Percentiles rank a stretch among this genome's conserved stretches.
Conservation (phyloP, 1,140 invertebrate genomes). For the Neodiprion fabricii region DNA sequence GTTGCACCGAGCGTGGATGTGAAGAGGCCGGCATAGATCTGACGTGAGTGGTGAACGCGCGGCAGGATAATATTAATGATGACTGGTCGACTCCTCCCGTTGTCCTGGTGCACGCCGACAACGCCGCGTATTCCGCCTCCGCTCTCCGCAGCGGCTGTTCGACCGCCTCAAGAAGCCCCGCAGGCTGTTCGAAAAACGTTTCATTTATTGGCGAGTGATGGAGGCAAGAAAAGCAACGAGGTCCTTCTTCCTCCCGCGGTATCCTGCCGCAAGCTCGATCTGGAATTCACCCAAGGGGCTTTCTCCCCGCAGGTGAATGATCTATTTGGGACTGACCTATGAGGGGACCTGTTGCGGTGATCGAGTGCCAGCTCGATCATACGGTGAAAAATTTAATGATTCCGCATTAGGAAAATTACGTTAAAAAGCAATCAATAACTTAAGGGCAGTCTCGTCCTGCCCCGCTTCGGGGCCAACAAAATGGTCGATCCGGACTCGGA, state of each 20-base stretch:
- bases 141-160: conserved; percentile 34
- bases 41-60: conserved; percentile 45
- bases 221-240: too few species aligned
- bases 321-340: too few species aligned
- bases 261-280: too few species aligned
- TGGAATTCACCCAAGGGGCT: too few species aligned
- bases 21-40: conserved; percentile 54
- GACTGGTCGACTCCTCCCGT: conserved; percentile 33
- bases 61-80: conserved; percentile 53
- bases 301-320: too few species aligned
- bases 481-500: not conserved
- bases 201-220: too few species aligned
- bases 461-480: conserved; percentile 5
- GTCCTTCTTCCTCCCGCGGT: too few species aligned
- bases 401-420: not conserved
- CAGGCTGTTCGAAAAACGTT: not conserved
- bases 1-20: conserved; percentile 35
- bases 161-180: conserved; percentile 34
- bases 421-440: conserved; percentile 6
- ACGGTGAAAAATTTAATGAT: not conserved
- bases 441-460: not conserved
- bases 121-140: conserved; percentile 34
- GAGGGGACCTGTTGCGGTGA: not conserved
- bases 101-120: conserved; percentile 28
- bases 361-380: not conserved